These are phyloP conservation scores for Dryoscopus gambensis DNA, from an alignment of 2,113 vertebrate species.

Conservation along the genomic window DNA sequence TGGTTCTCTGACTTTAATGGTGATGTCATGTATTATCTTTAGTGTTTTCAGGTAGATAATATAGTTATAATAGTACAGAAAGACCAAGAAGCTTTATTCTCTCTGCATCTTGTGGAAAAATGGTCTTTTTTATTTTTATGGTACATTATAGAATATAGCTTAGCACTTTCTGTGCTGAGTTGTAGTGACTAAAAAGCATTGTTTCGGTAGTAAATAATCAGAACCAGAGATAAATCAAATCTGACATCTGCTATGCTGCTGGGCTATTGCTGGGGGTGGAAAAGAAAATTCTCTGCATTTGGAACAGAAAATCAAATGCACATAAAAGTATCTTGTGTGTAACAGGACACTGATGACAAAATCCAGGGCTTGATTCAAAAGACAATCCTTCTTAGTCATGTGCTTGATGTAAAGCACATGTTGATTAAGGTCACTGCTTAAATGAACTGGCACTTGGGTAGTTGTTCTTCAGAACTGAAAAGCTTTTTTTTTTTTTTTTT, in stretches of 20 bases:
- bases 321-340: not conserved
- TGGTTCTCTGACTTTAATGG: not conserved
- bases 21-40: not conserved
- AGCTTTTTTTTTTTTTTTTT: not conserved
- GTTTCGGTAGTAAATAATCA: slow-evolving; percentile 28
- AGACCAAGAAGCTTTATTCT: not conserved
- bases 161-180: not conserved
- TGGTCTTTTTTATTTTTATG: not conserved
- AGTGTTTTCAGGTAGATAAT: not conserved
- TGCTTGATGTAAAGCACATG: not conserved
- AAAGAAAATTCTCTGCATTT: not conserved
- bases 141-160: not conserved
- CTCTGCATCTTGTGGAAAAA: not conserved
- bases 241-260: not conserved
- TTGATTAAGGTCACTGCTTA: not conserved
- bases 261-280: not conserved
- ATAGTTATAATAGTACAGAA: not conserved
- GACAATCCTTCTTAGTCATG: not conserved
- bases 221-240: slow-evolving; percentile 43
- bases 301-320: not conserved
- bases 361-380: not conserved
- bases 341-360: not conserved
- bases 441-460: not conserved
- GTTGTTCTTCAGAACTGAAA: not conserved
- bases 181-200: not conserved